Evolutionary conservation across 2,113 vertebrate species (phyloP), one percentile per base, ranked within the genome.

Genomic region (Xenus cinereus): DNA sequence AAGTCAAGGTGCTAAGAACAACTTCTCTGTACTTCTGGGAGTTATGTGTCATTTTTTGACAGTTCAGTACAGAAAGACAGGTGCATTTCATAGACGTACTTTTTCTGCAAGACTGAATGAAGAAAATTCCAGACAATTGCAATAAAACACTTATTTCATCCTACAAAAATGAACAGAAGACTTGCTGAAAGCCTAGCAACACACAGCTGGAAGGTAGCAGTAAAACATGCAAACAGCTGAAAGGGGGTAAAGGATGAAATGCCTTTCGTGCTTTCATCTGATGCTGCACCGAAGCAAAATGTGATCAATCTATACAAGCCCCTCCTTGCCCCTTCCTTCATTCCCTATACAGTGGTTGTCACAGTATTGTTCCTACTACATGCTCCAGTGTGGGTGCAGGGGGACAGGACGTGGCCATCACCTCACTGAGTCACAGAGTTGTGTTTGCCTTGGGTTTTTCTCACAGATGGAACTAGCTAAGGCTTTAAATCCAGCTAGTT

Each of bases 331-430:
- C 30, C 13, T 54, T 11, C 35, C 32, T 41, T n/a, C 28, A 5
- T 7, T 81, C 35, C 3, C 30, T 30, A 18, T 3, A 7, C 23
- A 33, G 13, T 16, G 20, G 2, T 28, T 59, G 8, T 24, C 8
- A 13, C 17, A 17, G 1, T 3, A 9, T 12, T 32, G 20, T 6
- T 84, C 43, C 23, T 21, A 19, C 30, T 21, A 0, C 22, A 46
- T 1, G 2, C 2, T 7, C 21, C 33, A 26, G 26, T 2, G 35
- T 1, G 2, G 28, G 14, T 2, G 1, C 4, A 0, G 6, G 12
- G 10, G 43, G 7, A 28, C 12, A 60, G 33, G 19, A 41, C 17
- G 8, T 1, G 9, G 64, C 17, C 26, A 48, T 14, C 10, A 53
- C 39, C 9, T 81, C 39, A 22, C 7, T 51, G 23, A 45, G 15